Percentiles rank a stretch among this genome's conserved stretches.
These are phyloP conservation scores for Eidolon dupreanum DNA, from an alignment of 2,797 vertebrate genomes.

Conservation along the genomic window DNA sequence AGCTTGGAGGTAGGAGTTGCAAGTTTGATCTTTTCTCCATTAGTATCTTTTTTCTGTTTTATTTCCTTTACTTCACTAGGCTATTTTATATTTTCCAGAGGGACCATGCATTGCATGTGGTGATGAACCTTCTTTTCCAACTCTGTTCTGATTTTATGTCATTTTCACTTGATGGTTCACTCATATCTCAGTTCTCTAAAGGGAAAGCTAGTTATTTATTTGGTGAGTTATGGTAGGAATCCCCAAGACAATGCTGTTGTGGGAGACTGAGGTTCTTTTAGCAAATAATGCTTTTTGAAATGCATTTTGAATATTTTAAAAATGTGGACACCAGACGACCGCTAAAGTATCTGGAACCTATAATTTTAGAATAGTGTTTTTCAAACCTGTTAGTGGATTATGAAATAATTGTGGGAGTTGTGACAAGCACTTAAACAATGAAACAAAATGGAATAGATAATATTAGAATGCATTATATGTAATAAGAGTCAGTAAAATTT, in stretches of 20 bases:
- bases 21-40: neutral
- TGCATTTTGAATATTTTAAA: neutral
- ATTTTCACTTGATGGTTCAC: neutral
- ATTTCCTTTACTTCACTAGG: neutral
- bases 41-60: neutral
- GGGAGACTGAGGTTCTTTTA: neutral
- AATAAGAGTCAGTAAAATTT: neutral
- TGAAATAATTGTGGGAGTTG: conserved; percentile 9
- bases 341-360: neutral
- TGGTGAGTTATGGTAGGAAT: neutral
- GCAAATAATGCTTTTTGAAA: neutral
- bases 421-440: conserved; percentile 1
- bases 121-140: neutral
- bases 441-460: neutral
- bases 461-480: neutral
- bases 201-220: neutral
- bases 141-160: neutral
- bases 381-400: neutral
- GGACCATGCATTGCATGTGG: neutral
- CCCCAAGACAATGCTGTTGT: neutral
- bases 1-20: neutral
- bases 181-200: neutral
- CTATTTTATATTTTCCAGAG: neutral
- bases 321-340: neutral
- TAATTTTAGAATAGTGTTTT: neutral